These are phyloP conservation scores for Chascanopsetta lugubris DNA, from an alignment of 2,113 vertebrate genomes.

Conservation along the genomic window DNA sequence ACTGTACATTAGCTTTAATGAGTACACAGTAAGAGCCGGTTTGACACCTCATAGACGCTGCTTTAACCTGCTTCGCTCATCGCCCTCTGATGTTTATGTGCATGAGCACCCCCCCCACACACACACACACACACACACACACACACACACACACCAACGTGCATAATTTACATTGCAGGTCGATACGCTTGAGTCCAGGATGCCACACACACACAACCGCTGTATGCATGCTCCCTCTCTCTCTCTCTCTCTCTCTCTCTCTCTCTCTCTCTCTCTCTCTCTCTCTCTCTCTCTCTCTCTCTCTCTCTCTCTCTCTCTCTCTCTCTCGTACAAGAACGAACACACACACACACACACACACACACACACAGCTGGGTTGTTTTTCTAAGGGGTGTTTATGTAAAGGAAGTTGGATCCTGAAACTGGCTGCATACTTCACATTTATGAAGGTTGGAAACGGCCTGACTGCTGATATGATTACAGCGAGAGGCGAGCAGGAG, in stretches of 20 bases:
- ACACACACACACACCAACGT: conserved; percentile 15
- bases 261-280: neutral
- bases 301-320: neutral
- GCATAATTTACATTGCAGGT: conserved; percentile 4
- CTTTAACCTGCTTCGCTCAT: conserved; percentile 17
- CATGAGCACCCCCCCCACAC: too few species aligned
- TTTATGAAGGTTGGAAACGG: conserved; percentile 72
- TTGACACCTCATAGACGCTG: neutral
- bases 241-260: neutral
- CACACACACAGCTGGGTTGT: conserved; percentile 57
- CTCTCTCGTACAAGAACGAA: too few species aligned
- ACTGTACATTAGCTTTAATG: too few species aligned
- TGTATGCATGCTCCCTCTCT: conserved; percentile 12
- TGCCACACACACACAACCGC: conserved; percentile 22
- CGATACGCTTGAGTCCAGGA: conserved; percentile 1
- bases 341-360: conserved; percentile 17
- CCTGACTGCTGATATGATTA: conserved; percentile 74
- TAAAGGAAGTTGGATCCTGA: conserved; percentile 71
- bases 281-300: neutral
- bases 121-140: conserved; percentile 14
- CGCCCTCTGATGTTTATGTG: conserved; percentile 34
- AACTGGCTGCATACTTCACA: conserved; percentile 71
- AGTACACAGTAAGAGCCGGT: too few species aligned
- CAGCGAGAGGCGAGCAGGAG: conserved; percentile 64
- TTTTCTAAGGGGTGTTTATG: conserved; percentile 77